Percentiles rank a stretch among this genome's conserved stretches.
Conservation (phyloP, 2,888 invertebrate species). For the Eilema griseolum region DNA sequence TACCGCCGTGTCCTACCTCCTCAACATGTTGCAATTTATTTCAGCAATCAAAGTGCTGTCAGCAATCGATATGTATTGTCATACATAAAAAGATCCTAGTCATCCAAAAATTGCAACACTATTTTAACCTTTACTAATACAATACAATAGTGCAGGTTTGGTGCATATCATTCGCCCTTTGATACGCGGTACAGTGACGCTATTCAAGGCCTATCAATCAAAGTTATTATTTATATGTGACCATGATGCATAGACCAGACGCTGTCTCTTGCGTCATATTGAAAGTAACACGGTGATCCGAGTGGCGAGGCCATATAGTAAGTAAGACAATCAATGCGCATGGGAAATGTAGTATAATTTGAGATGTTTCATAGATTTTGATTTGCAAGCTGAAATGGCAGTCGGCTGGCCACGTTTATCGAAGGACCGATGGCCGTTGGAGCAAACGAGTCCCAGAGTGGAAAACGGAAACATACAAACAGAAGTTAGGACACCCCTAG, state of each 20-base stretch:
- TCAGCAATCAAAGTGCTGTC: too few species aligned
- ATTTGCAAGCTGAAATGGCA: too few species aligned
- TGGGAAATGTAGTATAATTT: neutral
- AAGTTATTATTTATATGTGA: neutral
- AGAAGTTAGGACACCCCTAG: too few species aligned
- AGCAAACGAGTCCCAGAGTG: too few species aligned
- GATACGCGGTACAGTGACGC: neutral
- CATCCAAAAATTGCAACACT: neutral
- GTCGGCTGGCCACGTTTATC: too few species aligned
- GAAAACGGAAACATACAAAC: too few species aligned
- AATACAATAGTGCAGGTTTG: neutral
- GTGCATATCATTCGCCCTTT: neutral
- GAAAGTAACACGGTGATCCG: neutral
- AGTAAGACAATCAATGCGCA: neutral
- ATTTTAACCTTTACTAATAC: neutral
- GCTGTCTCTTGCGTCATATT: conserved; percentile 1
- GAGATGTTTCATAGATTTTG: too few species aligned
- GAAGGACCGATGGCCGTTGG: too few species aligned
- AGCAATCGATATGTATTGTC: too few species aligned
- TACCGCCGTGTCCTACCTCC: too few species aligned
- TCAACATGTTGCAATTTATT: too few species aligned
- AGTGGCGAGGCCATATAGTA: neutral
- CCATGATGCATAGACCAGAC: neutral
- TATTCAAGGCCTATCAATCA: neutral
- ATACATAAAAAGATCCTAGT: neutral